Evolutionary conservation across 2,888 invertebrate species (phyloP), one percentile per base, ranked within the genome.

Genomic region (Acleris emargana): DNA sequence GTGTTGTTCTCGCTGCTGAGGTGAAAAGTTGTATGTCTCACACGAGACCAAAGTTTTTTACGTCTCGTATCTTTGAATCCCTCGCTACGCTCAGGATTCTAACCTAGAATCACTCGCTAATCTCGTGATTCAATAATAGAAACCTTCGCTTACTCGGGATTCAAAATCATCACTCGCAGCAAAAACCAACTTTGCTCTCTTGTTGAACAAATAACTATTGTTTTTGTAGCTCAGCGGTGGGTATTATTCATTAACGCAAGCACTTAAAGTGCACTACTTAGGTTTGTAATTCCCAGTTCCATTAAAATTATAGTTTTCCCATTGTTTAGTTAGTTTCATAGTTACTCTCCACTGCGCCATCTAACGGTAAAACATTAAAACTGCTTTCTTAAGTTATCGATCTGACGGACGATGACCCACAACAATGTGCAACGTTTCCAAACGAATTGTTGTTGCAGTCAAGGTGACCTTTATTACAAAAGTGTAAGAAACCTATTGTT

Each of bases 331-430:
- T 16, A 45, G 32, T 64, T 58, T 43, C 42, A 16, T 17, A 43
- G 54, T 28, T 20, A 43, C 43, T 61, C 55, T 61, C 51, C 25
- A 28, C 20, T 28, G 20, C 42, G 59, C 54, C 59, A 51, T 50
- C 55, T 60, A 64, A 42, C 59, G 59, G 64, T 53, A 20, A 54
- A 20, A 17, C 1, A n/a, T 11, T 51, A 38, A 64, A 61, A 20
- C 18, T 18, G 7, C 60, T 32, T 60, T 18, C 25, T 55, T 38
- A 32, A 83, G 71, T 73, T 81, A 87, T 88, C 86, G 80, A 87
- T 86, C 82, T 77, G 82, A 79, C 80, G 88, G 87, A 73, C 87
- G 83, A 76, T 83, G 87, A 88, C 84, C 86, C 78, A 77, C 80
- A 79, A 83, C 82, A 82, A 88, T 88, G 32, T 52, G 58, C 58